Evolutionary conservation across 2,113 vertebrate species (phyloP), one percentile per base, ranked within the genome.

Genomic region (Etheostoma spectabile): DNA sequence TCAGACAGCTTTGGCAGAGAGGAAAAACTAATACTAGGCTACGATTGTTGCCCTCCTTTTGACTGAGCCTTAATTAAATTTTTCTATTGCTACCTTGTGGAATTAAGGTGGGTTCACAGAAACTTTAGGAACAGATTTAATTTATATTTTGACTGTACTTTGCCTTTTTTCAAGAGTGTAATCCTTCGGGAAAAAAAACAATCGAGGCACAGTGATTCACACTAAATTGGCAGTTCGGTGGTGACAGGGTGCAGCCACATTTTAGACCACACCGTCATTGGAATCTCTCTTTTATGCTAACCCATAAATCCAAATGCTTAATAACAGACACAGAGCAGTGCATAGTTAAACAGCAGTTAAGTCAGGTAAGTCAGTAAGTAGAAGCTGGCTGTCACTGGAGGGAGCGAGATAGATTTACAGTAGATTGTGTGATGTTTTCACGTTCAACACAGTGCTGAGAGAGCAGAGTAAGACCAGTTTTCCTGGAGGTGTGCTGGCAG

Each of bases 391-490:
- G 52, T 82, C 30, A 33, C 72, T 24, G 15, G 56, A 35, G 48
- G 53, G 62, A 16, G 62, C 35, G 24, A 24, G 21, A 27, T 52
- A 66, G 62, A 65, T 74, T 80, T 30, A 30, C 30, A 30, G 30
- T 73, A 64, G 51, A 64, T 82, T 87, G 73, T 60, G 84, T 86
- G 75, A 83, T 91, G 84, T 94, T 93, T 82, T 86, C 62, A 89
- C 52, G 68, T 89, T 85, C 72, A 92, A 88, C 86, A 89, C 60
- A 22, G 30, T 59, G n/a, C 75, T 64, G 64, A 75, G 38, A 80
- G 76, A 77, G 69, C 65, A 15, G 77, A 59, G 86, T 76, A 81
- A 24, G 63, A 81, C 87, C 56, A 84, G 80, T 91, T 92, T 88
- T 87, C 27, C 53, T 22, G 30, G 19, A 49, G 71, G 51, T 65